Conservation (phyloP, 1,140 invertebrate species). For the Aphaenogaster rudis region DNA sequence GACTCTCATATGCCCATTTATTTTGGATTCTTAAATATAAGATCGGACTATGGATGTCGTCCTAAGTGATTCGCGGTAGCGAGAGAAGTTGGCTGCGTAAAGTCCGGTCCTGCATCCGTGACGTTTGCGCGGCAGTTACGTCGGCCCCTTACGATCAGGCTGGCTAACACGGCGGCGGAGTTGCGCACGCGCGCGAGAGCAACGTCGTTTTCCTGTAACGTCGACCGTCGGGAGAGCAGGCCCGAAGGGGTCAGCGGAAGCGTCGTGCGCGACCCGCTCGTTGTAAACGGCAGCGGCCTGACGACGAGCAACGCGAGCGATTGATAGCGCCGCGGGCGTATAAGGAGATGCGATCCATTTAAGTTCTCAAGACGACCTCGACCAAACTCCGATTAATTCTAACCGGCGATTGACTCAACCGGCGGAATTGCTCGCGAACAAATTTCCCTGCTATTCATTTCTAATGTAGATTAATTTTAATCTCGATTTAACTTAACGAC, state of each 20-base stretch:
- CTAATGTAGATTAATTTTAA: no score
- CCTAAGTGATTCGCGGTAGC: not conserved
- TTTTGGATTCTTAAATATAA: not conserved
- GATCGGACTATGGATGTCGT: not conserved
- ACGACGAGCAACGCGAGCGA: slow-evolving; percentile 33
- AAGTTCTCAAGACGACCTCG: not conserved
- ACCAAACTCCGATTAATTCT: not conserved
- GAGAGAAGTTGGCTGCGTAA: not conserved
- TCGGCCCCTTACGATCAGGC: slow-evolving; percentile 31
- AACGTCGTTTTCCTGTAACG: slow-evolving; percentile 70
- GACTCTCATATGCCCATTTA: no score
- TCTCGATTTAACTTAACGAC: no score
- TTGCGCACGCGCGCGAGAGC: slow-evolving; percentile 58
- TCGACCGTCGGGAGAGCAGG: slow-evolving; percentile 16
- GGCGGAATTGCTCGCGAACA: not conserved
- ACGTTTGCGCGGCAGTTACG: slow-evolving; percentile 40
- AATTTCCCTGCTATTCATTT: no score
- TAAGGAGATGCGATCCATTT: slow-evolving; percentile 22
- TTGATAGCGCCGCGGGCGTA: slow-evolving; percentile 54
- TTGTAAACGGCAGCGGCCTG: slow-evolving; percentile 39
- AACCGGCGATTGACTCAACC: not conserved
- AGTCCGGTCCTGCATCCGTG: slow-evolving; percentile 29
- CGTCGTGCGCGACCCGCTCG: slow-evolving; percentile 29
- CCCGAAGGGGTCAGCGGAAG: slow-evolving; percentile 64
- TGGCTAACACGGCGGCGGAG: slow-evolving; percentile 39